Conservation (phyloP, 2,797 vertebrate species). For the Cottoperca gobio region DNA sequence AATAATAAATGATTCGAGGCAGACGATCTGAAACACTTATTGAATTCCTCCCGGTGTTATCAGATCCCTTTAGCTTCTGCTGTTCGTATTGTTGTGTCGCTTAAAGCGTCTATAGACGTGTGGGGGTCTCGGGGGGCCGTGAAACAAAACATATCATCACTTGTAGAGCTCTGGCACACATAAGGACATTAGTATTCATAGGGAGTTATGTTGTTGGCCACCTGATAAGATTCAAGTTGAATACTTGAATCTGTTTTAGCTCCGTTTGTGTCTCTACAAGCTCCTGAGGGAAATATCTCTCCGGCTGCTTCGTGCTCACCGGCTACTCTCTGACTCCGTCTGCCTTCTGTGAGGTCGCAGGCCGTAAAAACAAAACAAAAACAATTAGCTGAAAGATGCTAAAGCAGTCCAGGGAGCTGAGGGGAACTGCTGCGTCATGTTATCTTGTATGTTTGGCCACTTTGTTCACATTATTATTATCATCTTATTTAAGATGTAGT, state of each 20-base stretch:
- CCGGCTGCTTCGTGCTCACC: not conserved
- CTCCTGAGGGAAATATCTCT: not conserved
- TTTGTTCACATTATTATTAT: no score
- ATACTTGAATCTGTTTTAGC: not conserved
- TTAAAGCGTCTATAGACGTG: not conserved
- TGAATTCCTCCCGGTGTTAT: not conserved
- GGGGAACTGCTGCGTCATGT: no score
- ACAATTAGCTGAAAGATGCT: not conserved
- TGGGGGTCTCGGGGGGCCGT: not conserved
- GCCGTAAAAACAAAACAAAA: not conserved
- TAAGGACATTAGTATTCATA: not conserved
- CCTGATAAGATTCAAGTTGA: not conserved
- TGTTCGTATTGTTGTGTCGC: not conserved
- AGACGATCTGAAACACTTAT: no score
- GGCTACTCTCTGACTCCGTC: not conserved
- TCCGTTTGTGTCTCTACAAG: not conserved
- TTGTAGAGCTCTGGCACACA: fast-evolving
- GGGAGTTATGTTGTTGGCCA: not conserved
- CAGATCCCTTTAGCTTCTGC: not conserved
- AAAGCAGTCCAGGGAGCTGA: not conserved
- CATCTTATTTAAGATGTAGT: no score
- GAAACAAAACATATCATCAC: not conserved
- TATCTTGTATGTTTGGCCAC: not conserved
- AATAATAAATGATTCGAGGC: no score
- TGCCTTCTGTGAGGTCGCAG: no score